Evolutionary conservation across 2,113 vertebrate genomes (phyloP), one percentile per base, ranked within the genome.

Genomic region (Rhipidura dahli): DNA sequence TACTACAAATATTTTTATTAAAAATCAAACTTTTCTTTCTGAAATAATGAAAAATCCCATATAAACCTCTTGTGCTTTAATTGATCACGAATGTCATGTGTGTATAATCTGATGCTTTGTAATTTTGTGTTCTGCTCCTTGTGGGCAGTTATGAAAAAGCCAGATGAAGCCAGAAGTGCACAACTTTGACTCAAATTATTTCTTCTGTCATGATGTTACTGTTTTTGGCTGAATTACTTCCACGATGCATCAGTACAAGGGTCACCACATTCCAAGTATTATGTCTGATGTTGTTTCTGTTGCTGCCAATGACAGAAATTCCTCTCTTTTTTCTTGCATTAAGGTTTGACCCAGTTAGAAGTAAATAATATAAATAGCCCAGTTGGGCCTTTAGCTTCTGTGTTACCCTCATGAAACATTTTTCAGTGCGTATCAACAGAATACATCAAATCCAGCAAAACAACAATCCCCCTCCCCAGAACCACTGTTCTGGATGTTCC

Each of bases 141-240:
- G 26, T 64, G 72, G 77, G 44, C 61, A 49, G 69, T 64, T 83
- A 15, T 2, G 11, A 76, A 89, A 87, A 87, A 89, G 12, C 13
- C 73, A 76, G 31, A 35, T 71, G 50, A 60, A 94, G 45, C 28
- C 81, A 84, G 37, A 66, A 78, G 26, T 35, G 39, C 4, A 1
- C 31, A 85, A 27, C 14, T 87, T 68, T 82, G 56, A 47, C 42
- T 89, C 44, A 35, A 1, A 45, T 68, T 79, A 45, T 82, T 93
- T 93, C 28, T 89, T 53, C 70, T 65, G 37, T 53, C 2, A 0
- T 84, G n/a, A 89, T 2, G 9, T 84, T 40, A 37, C 30, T 87
- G 53, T 82, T 85, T 91, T 82, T 82, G 78, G 49, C 82, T 79
- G 65, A 87, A 64, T 89, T 76, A 30, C 15, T 85, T 87, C 73